Percentiles rank a stretch among this genome's conserved stretches.
Conservation (phyloP, 53 echinoderm and acorn worm species). For the Paracentrotus lividus region DNA sequence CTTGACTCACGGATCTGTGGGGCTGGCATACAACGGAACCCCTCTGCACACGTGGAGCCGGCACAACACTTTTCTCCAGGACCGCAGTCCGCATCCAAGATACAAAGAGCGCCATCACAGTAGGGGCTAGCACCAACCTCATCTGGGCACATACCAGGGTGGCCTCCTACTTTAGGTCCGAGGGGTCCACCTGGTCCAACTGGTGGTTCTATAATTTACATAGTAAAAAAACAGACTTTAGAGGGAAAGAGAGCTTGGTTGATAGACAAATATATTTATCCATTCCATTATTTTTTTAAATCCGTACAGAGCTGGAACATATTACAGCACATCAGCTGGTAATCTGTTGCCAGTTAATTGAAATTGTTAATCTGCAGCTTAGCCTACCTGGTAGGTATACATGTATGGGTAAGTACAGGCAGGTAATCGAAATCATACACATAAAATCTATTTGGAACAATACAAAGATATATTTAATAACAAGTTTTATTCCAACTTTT, state of each 20-base stretch:
- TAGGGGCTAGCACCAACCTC: constrained; percentile 24
- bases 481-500: too few species aligned
- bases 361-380: too few species aligned
- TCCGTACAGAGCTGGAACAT: too few species aligned
- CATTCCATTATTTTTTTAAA: too few species aligned
- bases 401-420: too few species aligned
- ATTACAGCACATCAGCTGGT: too few species aligned
- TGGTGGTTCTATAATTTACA: background rate
- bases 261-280: too few species aligned
- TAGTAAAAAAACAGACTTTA: background rate
- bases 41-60: background rate
- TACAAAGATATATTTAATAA: too few species aligned
- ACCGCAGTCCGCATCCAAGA: constrained; percentile 9
- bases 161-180: background rate
- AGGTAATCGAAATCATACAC: too few species aligned
- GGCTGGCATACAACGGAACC: constrained; percentile 45
- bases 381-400: too few species aligned
- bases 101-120: constrained; percentile 39
- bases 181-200: background rate
- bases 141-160: constrained; percentile 5
- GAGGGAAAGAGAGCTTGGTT: background rate
- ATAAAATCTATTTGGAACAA: too few species aligned
- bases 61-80: constrained; percentile 51
- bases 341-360: too few species aligned
- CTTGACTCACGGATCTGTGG: constrained; percentile 56